These are phyloP conservation scores for Pseudomyrmex dendroicus DNA, from an alignment of 1,140 invertebrate species.

Conservation along the genomic window DNA sequence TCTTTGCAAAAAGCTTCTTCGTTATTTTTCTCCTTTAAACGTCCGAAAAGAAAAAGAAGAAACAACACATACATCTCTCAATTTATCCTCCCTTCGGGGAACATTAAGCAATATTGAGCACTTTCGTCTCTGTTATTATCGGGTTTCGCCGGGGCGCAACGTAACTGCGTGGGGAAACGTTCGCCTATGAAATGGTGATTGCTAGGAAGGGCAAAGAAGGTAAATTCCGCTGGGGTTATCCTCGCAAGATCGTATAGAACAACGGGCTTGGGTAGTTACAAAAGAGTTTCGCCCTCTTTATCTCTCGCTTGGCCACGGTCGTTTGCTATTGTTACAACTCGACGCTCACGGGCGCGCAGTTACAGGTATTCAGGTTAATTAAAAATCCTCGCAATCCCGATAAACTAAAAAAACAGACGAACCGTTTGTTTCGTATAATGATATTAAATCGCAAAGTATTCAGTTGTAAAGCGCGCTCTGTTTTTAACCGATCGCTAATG, in stretches of 20 bases:
- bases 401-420: slow-evolving; percentile 7
- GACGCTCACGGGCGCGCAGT: slow-evolving; percentile 21
- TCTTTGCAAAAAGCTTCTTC: too few species aligned
- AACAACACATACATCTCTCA: too few species aligned
- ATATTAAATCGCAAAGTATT: slow-evolving; percentile 18
- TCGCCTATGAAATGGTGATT: slow-evolving; percentile 55
- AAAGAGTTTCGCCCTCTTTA: slow-evolving; percentile 52
- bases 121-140: slow-evolving; percentile 26
- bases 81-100: too few species aligned
- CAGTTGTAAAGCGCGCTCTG: not conserved
- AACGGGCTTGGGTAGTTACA: slow-evolving; percentile 40
- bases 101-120: slow-evolving; percentile 31
- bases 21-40: too few species aligned
- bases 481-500: not conserved
- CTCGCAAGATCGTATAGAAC: slow-evolving; percentile 37
- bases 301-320: not conserved
- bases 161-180: slow-evolving; percentile 14
- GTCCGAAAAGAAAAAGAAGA: too few species aligned
- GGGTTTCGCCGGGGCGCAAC: slow-evolving; percentile 18
- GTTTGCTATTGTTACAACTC: slow-evolving; percentile 43
- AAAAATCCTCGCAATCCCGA: slow-evolving; percentile 43
- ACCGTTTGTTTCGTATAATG: slow-evolving; percentile 21
- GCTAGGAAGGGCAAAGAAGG: slow-evolving; percentile 43
- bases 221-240: slow-evolving; percentile 47
- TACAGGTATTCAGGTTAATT: slow-evolving; percentile 48